Percentiles rank a stretch among this genome's conserved stretches.
phyloP scores from a whole-genome alignment of 37 sponge, comb jelly and placozoan genomes.

The Dysidea cf. avara region DNA sequence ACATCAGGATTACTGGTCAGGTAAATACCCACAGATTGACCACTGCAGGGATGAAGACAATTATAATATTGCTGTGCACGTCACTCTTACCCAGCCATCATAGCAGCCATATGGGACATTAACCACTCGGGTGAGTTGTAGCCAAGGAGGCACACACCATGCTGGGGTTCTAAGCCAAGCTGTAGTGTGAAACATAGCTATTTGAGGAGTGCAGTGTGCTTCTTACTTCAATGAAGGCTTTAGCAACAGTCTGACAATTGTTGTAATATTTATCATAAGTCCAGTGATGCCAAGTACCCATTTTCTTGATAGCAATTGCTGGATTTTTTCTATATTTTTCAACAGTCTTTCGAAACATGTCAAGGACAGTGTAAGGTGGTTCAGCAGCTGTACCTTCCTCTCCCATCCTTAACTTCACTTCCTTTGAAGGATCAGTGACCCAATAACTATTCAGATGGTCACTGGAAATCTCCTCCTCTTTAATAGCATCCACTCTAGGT shows the following conservation, averaged over 20 bases:
- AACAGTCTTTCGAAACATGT: slow-evolving; percentile 60
- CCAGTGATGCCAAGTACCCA: slow-evolving; percentile 69
- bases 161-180: slow-evolving; percentile 72
- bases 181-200: slow-evolving; percentile 13
- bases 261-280: slow-evolving; percentile 73
- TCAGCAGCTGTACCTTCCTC: slow-evolving; percentile 34
- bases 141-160: slow-evolving; percentile 85
- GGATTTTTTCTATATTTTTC: slow-evolving; percentile 22
- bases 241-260: slow-evolving; percentile 55
- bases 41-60: no score
- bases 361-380: slow-evolving; percentile 51
- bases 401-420: slow-evolving; percentile 14
- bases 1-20: slow-evolving; percentile 67
- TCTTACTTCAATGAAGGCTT: slow-evolving; percentile 74
- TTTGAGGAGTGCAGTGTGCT: not conserved
- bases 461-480: not conserved
- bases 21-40: slow-evolving; percentile 68
- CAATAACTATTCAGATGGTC: not conserved
- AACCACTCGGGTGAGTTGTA: slow-evolving; percentile 90
- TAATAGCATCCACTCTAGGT: not conserved
- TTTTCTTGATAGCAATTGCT: slow-evolving; percentile 75
- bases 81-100: slow-evolving; percentile 69
- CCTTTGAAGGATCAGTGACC: not conserved
- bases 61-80: no score
- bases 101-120: slow-evolving; percentile 68